Conservation (phyloP, 2,113 vertebrate species). For the Dromas ardeola region DNA sequence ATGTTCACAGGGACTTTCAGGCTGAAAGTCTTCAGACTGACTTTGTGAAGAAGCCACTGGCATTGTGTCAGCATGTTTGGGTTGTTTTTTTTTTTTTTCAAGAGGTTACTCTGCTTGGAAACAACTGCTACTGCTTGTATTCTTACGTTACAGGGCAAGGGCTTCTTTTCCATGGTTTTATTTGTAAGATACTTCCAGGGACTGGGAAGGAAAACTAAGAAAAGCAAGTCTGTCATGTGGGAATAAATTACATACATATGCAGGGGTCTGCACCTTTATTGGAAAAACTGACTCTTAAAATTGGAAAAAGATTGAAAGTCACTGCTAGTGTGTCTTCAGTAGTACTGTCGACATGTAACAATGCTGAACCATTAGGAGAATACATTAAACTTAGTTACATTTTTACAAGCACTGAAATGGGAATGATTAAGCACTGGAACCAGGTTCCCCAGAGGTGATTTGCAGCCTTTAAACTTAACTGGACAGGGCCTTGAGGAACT, state of each 20-base stretch:
- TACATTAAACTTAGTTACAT: not conserved
- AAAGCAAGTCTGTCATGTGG: not conserved
- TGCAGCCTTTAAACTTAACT: not conserved
- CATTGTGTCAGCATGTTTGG: not conserved
- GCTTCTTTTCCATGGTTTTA: not conserved
- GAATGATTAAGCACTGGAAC: not conserved
- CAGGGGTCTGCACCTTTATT: not conserved
- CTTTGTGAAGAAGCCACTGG: not conserved
- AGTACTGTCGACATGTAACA: not conserved
- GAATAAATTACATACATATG: rapidly evolving
- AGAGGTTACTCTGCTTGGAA: not conserved
- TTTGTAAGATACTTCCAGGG: not conserved
- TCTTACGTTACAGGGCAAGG: not conserved
- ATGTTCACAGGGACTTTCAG: not conserved
- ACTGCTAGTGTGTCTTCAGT: not conserved
- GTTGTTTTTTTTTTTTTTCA: not conserved
- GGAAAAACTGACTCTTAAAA: not conserved
- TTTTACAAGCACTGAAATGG: not conserved
- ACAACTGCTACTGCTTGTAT: not conserved
- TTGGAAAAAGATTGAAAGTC: not conserved
- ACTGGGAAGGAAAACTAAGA: not conserved
- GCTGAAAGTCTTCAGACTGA: not conserved
- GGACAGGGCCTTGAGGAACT: not conserved
- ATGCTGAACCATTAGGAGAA: not conserved
- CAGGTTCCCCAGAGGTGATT: not conserved